A percentile compares a stretch with the other conserved stretches of the same genome.
Conservation (phyloP, 2,888 invertebrate genomes). For the Gymnocheta viridis region DNA sequence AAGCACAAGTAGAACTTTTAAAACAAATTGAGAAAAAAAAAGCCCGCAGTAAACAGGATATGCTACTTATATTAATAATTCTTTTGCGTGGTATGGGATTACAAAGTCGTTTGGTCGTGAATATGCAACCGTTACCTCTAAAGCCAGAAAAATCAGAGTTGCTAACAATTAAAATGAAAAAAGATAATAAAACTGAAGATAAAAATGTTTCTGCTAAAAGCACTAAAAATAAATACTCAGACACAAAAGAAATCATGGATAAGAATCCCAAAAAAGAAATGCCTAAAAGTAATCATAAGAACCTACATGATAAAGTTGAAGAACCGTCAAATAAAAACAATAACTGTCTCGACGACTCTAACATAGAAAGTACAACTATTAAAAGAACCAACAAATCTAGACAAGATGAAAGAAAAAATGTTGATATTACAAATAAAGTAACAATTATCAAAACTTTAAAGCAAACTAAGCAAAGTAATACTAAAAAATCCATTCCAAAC, state of each 20-base stretch:
- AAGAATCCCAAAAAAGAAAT: background rate
- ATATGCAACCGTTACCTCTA: constrained; percentile 89
- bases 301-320: background rate
- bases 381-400: constrained; percentile 10
- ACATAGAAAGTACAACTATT: constrained; percentile 11
- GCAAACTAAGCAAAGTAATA: background rate
- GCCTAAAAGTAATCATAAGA: background rate
- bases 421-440: background rate
- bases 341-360: constrained; percentile 18
- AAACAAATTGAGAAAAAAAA: constrained; percentile 85
- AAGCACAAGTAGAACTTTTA: constrained; percentile 80
- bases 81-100: constrained; percentile 91
- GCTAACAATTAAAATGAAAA: constrained; percentile 84
- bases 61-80: constrained; percentile 89
- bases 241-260: background rate
- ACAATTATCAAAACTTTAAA: background rate
- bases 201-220: constrained; percentile 33
- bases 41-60: constrained; percentile 86
- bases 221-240: constrained; percentile 7
- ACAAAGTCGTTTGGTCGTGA: constrained; percentile 90
- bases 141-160: constrained; percentile 86
- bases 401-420: background rate
- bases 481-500: background rate
- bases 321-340: background rate
- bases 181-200: constrained; percentile 48